Conservation (phyloP, 2,113 vertebrate species). For the Hippocampus mohnikei region DNA sequence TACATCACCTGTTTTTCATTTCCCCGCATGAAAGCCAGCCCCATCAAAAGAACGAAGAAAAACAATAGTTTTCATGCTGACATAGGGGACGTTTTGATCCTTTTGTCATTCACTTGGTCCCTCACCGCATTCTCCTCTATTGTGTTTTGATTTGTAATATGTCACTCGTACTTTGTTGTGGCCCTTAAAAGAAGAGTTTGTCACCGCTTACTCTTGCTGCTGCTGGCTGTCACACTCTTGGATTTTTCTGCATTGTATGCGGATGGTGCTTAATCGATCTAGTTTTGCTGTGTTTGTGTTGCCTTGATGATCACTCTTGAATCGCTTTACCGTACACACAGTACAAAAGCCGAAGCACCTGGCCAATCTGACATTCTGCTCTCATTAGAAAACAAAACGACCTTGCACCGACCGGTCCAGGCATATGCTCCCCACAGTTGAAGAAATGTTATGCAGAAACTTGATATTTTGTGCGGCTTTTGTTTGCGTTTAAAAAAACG, state of each 20-base stretch:
- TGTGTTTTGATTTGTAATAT: constrained; percentile 27
- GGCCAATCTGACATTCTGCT: constrained; percentile 45
- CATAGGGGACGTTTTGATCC: constrained; percentile 73
- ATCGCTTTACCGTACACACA: constrained; percentile 46
- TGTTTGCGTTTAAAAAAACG: constrained; percentile 71
- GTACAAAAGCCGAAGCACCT: constrained; percentile 40
- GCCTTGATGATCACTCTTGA: constrained; percentile 27
- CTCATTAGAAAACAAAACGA: constrained; percentile 34
- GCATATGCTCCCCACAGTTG: constrained; percentile 60
- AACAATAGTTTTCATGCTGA: constrained; percentile 85
- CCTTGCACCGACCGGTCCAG: constrained; percentile 42
- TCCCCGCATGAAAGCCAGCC: constrained; percentile 93
- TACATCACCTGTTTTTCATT: constrained; percentile 95
- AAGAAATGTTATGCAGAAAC: constrained; percentile 69
- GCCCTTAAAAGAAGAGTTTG: constrained; percentile 59
- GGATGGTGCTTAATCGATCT: constrained; percentile 15
- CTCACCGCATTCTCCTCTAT: background rate
- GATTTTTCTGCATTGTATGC: background rate
- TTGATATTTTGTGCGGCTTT: constrained; percentile 66
- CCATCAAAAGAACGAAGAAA: constrained; percentile 89
- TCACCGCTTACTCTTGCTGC: constrained; percentile 29
- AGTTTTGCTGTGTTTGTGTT: constrained; percentile 16
- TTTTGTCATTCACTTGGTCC: constrained; percentile 35
- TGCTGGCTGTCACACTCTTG: constrained; percentile 21
- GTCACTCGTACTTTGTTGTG: constrained; percentile 62